Evolutionary conservation across 2,113 vertebrate species (phyloP), one percentile per base, ranked within the genome.

Genomic region (Bettongia penicillata): DNA sequence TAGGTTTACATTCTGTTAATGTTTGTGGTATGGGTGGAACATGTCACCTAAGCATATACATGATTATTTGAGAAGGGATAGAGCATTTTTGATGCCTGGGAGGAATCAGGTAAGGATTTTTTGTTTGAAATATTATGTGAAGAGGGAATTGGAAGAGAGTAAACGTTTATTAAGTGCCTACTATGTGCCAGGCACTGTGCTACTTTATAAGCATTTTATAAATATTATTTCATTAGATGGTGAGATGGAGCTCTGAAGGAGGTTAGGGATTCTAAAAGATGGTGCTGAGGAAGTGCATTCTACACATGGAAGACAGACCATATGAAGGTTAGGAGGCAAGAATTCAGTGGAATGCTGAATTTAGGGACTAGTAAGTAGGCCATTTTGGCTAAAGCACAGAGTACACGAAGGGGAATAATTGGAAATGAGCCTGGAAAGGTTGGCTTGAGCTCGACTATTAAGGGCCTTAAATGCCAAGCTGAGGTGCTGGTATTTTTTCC

Each of bases 381-480:
- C 68, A 84, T n/a, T 84, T 84, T 43, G 68, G 68, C n/a, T 84
- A 84, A 84, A 84, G 68, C 19, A 43, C 68, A 84, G 68, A 23
- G 68, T 43, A 84, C n/a, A 43, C n/a, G 6, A 43, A 84, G 19
- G 68, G 68, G 19, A 84, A 84, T 84, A 84, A 84, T 84, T 84
- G 68, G n/a, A 84, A 84, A 84, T 84, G 68, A 84, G 68, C 68
- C 68, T 84, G 68, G 68, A 84, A 84, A 84, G 68, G 68, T 84
- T 84, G 68, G 68, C 68, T 84, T 84, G 68, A 84, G 68, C 19
- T 84, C 6, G 37, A 43, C 16, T 84, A n/a, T 84, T 43, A 84
- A 84, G 68, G 68, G 68, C n/a, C 43, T 43, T 43, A 84, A 43
- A 84, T 84, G 68, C 68, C n/a, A 84, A 84, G n/a, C 68, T 84